Evolutionary conservation across 2,888 invertebrate genomes (phyloP), one percentile per base, ranked within the genome.

Genomic region (Congeria kusceri): DNA sequence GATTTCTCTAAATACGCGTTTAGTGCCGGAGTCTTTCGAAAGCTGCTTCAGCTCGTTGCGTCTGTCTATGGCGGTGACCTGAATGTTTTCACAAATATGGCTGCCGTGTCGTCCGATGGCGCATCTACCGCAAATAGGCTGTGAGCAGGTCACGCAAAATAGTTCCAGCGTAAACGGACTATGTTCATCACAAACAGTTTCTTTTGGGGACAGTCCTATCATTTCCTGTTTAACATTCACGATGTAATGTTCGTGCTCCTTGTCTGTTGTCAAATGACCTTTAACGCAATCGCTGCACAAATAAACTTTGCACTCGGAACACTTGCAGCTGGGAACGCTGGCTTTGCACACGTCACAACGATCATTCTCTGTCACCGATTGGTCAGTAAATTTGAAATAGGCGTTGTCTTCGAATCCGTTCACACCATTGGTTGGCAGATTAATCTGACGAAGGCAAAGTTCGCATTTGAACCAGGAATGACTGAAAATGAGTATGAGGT

Each of bases 51-150:
- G 53, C 23, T 76, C 73, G 39, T 64, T 66, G 28, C 77, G 64
- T 62, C 59, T 73, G 23, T 83, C 79, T 13, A 32, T 62, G 0
- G 83, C 78, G 23, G 73, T 67, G 20, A 59, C 25, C 28, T 69
- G 62, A 5, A 72, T 71, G 32, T 79, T 62, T 57, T 83, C 83
- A 23, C 67, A 71, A n/a, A 83, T 70, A 27, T 83, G 83, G 59
- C 73, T 73, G 28, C 15, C 53, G 27, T 83, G 83, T 39, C 66
- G 73, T 7, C 57, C 46, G 11, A 83, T 63, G 4, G 75, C 69
- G 58, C 83, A 83, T 67, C 83, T 57, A 39, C 82, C 82, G 39
- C 82, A 82, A 28, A 82, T 76, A 23, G 78, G 72, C 27, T 78
- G 65, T 2, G 82, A 75, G 28, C 82, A 82, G 28, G 72, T 72